These are phyloP conservation scores for Ellobium chinense DNA, from an alignment of 2,888 invertebrate genomes.

Conservation along the genomic window DNA sequence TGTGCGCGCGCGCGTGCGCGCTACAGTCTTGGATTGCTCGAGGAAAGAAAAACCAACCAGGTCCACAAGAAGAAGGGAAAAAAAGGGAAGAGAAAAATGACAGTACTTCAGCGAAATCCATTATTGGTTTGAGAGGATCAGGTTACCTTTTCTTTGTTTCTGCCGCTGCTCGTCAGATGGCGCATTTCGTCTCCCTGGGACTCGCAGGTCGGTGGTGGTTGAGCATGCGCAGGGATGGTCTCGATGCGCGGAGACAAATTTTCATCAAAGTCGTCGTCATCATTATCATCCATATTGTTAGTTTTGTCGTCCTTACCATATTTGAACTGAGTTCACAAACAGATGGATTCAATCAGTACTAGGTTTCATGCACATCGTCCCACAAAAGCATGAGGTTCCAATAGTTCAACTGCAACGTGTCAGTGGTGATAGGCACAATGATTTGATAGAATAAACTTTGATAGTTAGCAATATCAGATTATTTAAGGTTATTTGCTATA, in stretches of 20 bases:
- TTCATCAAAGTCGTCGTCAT: background rate
- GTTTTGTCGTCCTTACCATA: too few species aligned
- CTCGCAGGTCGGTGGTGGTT: background rate
- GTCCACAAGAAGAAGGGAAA: background rate
- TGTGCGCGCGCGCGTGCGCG: too few species aligned
- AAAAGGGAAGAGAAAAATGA: background rate
- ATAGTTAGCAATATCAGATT: too few species aligned
- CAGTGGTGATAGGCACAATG: too few species aligned
- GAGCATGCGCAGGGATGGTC: conserved; percentile 21
- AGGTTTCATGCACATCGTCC: too few species aligned
- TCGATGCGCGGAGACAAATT: background rate
- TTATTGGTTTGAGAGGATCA: conserved; percentile 37
- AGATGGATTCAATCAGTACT: too few species aligned
- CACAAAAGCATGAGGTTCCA: too few species aligned
- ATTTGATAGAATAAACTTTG: too few species aligned
- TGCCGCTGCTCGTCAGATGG: conserved; percentile 38
- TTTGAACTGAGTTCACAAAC: too few species aligned
- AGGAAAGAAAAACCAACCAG: background rate
- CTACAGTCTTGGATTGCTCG: background rate
- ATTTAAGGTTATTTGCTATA: too few species aligned
- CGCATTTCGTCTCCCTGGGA: conserved; percentile 27
- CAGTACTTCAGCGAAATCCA: conserved; percentile 28
- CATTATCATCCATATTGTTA: too few species aligned
- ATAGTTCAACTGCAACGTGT: too few species aligned
- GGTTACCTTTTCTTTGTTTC: conserved; percentile 44